phyloP scores from a whole-genome alignment of 1,140 invertebrate species.

The Leptonema lineaticorne region DNA sequence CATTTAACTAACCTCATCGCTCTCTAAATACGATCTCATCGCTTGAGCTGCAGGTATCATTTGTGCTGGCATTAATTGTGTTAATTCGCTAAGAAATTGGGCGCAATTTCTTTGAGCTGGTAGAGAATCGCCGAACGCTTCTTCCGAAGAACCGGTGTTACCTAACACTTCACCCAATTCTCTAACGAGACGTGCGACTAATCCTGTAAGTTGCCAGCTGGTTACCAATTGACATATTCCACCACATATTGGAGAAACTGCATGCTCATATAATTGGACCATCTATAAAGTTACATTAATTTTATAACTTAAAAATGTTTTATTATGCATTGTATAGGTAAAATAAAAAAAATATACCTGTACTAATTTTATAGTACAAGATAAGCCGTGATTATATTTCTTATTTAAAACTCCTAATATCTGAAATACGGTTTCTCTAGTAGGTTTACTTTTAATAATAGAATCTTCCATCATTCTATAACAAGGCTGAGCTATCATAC shows the following conservation, averaged over 20 bases:
- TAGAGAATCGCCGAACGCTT: conserved; percentile 60
- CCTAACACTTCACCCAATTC: conserved; percentile 67
- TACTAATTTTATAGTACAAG: conserved; percentile 66
- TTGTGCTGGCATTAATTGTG: conserved; percentile 63
- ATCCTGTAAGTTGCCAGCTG: conserved; percentile 62
- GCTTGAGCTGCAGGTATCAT: conserved; percentile 60
- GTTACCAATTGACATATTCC: conserved; percentile 66
- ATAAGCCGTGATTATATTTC: conserved; percentile 74
- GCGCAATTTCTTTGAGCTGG: conserved; percentile 66
- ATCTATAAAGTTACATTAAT: conserved; percentile 54
- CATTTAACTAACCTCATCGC: conserved; percentile 48
- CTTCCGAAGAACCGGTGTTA: conserved; percentile 52
- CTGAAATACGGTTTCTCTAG: conserved; percentile 71
- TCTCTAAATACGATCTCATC: conserved; percentile 52
- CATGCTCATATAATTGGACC: conserved; percentile 71
- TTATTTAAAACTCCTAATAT: conserved; percentile 80
- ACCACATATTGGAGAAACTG: conserved; percentile 66
- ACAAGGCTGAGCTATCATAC: conserved; percentile 67
- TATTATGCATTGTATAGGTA: background rate
- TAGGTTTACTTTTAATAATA: conserved; percentile 63
- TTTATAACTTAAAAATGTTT: background rate
- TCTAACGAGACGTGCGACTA: conserved; percentile 70
- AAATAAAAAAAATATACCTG: conserved; percentile 54
- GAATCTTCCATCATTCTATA: conserved; percentile 74
- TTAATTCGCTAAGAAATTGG: conserved; percentile 69